Evolutionary conservation across 2,888 invertebrate species (phyloP), one percentile per base, ranked within the genome.

Genomic region (Cheilosia scutellata): DNA sequence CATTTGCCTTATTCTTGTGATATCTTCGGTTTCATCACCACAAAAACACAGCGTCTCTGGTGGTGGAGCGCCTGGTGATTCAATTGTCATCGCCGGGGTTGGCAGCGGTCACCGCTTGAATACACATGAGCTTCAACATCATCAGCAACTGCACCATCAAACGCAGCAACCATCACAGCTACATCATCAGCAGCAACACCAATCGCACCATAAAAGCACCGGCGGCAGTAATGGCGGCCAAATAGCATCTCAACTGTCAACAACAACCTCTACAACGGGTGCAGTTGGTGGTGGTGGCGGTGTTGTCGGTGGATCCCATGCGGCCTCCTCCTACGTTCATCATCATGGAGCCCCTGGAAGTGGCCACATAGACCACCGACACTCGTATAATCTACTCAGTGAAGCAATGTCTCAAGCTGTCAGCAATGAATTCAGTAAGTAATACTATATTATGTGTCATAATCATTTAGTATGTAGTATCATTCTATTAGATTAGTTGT

Each of bases 341-440:
- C 87, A 83, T 57, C 89, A 89, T 87, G 74, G 88, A 58, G 86
- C 88, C 13, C 88, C 89, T 31, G 89, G 88, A 42, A 89, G 90
- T 87, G 89, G 89, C 57, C 89, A 90, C 84, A 88, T 89, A 82
- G 89, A 90, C 71, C 89, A 90, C 44, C 89, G 91, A 80, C 93
- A 92, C 89, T 93, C 93, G 44, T 93, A 93, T 87, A 93, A 93
- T 87, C 90, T 93, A 72, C 91, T 94, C 78, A 93, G 93, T 88
- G 94, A 94, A 91, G 93, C 94, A 87, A 92, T 94, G 91, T 93
- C 94, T 53, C 93, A 94, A 90, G 94, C 94, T 31, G 94, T 94
- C 79, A 94, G 93, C 88, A 93, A 94, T 88, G 95, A 94, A 90
- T 92, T 93, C 88, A 93, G 94, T 94, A 91, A 93, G 93, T 93